phyloP scores from a whole-genome alignment of 2,113 vertebrate species.

The Otus sunia region DNA sequence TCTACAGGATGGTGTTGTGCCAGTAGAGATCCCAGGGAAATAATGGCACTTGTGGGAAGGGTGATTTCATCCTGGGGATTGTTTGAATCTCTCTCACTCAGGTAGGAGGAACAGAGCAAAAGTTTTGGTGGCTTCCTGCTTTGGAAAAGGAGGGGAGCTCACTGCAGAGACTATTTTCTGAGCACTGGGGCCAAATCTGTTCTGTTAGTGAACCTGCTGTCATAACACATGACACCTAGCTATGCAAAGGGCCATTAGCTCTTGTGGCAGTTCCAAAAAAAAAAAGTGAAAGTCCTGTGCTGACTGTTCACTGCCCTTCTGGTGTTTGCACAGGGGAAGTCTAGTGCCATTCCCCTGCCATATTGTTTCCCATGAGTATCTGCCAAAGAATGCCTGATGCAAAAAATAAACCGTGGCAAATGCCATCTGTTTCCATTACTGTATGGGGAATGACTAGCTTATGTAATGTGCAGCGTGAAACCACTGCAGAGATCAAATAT shows the following conservation, averaged over 20 bases:
- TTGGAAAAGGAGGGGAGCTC: background rate
- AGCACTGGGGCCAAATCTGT: background rate
- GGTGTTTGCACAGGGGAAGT: background rate
- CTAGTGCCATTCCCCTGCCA: slow-evolving; percentile 25
- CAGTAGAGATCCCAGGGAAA: background rate
- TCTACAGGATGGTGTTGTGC: background rate
- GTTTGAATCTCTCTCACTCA: background rate
- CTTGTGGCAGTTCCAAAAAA: slow-evolving; percentile 40
- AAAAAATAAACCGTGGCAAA: slow-evolving; percentile 51
- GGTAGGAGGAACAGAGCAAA: background rate
- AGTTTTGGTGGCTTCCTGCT: background rate
- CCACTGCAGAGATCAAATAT: slow-evolving; percentile 4
- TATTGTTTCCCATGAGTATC: slow-evolving; percentile 31
- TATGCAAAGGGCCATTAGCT: background rate
- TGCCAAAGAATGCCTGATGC: slow-evolving; percentile 57
- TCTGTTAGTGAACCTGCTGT: background rate
- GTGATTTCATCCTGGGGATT: background rate
- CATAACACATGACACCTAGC: background rate
- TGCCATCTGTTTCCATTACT: slow-evolving; percentile 55
- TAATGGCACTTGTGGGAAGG: background rate
- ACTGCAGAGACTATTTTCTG: background rate
- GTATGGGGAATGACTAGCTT: slow-evolving; percentile 38
- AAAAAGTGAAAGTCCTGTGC: background rate
- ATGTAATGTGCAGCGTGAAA: slow-evolving; percentile 11
- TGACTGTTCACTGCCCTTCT: background rate